These are phyloP conservation scores for Drosophila prostipennis DNA, from an alignment of 2,888 invertebrate species.

Conservation along the genomic window DNA sequence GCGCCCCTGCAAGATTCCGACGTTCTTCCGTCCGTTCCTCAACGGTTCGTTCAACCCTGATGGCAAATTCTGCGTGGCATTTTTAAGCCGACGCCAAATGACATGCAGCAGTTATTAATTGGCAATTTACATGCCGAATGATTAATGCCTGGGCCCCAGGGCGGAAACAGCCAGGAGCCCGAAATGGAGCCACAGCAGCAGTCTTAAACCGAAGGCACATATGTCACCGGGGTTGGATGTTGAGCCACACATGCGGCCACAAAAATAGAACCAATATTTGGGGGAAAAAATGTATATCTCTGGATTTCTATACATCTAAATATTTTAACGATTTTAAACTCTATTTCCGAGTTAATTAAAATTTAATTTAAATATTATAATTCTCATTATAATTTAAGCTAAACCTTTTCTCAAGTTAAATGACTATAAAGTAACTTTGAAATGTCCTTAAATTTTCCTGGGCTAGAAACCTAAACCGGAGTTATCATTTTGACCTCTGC, in stretches of 20 bases:
- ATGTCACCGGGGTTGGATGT: slow-evolving; percentile 53
- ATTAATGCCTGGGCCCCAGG: slow-evolving; percentile 68
- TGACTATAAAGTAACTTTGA: too few species aligned
- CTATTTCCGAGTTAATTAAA: too few species aligned
- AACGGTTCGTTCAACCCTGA: slow-evolving; percentile 53
- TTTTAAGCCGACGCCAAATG: slow-evolving; percentile 72
- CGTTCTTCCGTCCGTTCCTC: slow-evolving; percentile 15
- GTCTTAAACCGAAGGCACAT: slow-evolving; percentile 61
- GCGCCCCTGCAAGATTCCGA: slow-evolving; percentile 25
- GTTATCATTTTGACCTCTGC: slow-evolving; percentile 8
- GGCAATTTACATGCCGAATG: slow-evolving; percentile 80
- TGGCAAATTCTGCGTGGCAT: slow-evolving; percentile 61
- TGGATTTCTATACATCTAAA: too few species aligned
- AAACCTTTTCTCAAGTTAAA: too few species aligned
- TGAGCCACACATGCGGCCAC: slow-evolving; percentile 2
- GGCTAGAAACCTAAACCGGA: too few species aligned
- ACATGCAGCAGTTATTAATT: slow-evolving; percentile 81
- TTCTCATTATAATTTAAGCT: too few species aligned
- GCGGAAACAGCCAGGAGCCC: slow-evolving; percentile 61
- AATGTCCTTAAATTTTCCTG: background rate
- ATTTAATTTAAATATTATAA: too few species aligned
- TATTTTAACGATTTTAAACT: too few species aligned
- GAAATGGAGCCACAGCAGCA: slow-evolving; percentile 69
- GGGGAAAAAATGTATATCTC: too few species aligned
- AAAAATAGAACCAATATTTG: background rate